A percentile compares a stretch with the other conserved stretches of the same genome.
Conservation (phyloP, 1,140 invertebrate species). For the Globodera ellingtonae region DNA sequence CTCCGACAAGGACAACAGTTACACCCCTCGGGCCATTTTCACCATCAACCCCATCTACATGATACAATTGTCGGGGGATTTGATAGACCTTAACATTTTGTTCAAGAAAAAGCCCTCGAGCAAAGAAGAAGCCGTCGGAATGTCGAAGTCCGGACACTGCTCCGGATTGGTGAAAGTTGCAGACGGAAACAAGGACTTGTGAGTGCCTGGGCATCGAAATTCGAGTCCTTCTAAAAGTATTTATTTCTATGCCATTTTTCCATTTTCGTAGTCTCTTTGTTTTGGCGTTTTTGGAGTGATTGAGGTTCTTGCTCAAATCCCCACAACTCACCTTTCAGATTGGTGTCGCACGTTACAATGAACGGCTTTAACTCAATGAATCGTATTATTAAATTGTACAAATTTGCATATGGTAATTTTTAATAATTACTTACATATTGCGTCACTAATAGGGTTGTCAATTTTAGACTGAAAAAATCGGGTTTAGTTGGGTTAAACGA, state of each 20-base stretch:
- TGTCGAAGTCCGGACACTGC: slow-evolving; percentile 60
- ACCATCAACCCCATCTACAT: slow-evolving; percentile 54
- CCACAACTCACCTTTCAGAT: slow-evolving; percentile 5
- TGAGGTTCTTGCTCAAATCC: too few relatives aligned
- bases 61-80: slow-evolving; percentile 61
- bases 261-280: background rate
- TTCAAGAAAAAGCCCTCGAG: slow-evolving; percentile 51
- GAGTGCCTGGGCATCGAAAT: background rate
- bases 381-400: slow-evolving; percentile 62
- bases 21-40: slow-evolving; percentile 50
- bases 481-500: too few relatives aligned
- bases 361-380: slow-evolving; percentile 63
- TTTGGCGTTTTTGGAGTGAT: too few relatives aligned
- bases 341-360: slow-evolving; percentile 64
- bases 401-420: slow-evolving; percentile 59
- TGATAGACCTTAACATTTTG: slow-evolving; percentile 57
- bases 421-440: slow-evolving; percentile 22
- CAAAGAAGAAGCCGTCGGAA: slow-evolving; percentile 45
- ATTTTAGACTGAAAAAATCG: too few relatives aligned
- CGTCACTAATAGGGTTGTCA: too few relatives aligned
- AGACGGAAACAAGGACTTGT: slow-evolving; percentile 54
- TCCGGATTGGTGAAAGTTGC: slow-evolving; percentile 61
- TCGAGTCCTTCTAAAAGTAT: background rate
- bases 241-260: too few relatives aligned
- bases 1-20: slow-evolving; percentile 17